These are phyloP conservation scores for Bubo scandiacus DNA, from an alignment of 2,113 vertebrate genomes.

Conservation along the genomic window DNA sequence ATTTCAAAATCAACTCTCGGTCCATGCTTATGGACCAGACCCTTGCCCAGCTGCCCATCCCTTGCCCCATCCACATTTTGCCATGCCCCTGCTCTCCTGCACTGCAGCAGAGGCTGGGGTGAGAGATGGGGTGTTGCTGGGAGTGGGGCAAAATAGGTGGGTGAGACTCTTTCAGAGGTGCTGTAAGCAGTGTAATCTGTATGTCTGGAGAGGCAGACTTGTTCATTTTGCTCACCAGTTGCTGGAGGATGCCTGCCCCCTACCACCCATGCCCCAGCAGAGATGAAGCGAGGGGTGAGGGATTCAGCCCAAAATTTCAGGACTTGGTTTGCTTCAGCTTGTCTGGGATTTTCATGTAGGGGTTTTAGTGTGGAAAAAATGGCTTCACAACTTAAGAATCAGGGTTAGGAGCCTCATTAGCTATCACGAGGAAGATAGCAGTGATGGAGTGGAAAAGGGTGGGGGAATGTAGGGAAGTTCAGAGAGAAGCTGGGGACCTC, in stretches of 20 bases:
- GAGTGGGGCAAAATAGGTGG: too few species aligned
- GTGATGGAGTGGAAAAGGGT: fast-evolving
- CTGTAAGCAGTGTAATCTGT: not conserved
- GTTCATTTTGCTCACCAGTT: not conserved
- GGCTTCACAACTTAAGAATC: not conserved
- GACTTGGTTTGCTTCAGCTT: not conserved
- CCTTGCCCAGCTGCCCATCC: fast-evolving
- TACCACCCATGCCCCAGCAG: not conserved
- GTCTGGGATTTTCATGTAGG: not conserved
- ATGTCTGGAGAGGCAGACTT: not conserved
- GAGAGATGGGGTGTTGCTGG: not conserved
- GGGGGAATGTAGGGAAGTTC: not conserved
- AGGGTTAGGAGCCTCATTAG: not conserved
- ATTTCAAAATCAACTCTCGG: not conserved
- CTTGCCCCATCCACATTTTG: not conserved
- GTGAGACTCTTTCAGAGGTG: not conserved
- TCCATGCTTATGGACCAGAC: not conserved
- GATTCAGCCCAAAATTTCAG: not conserved
- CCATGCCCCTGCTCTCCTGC: not conserved
- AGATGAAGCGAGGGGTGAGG: not conserved
- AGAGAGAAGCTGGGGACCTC: not conserved
- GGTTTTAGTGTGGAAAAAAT: not conserved
- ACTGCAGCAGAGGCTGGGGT: not conserved
- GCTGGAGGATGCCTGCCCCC: fast-evolving
- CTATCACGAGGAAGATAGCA: not conserved